Evolutionary conservation across 2,888 invertebrate genomes (phyloP).

Genomic region (Brachycybe producta): DNA sequence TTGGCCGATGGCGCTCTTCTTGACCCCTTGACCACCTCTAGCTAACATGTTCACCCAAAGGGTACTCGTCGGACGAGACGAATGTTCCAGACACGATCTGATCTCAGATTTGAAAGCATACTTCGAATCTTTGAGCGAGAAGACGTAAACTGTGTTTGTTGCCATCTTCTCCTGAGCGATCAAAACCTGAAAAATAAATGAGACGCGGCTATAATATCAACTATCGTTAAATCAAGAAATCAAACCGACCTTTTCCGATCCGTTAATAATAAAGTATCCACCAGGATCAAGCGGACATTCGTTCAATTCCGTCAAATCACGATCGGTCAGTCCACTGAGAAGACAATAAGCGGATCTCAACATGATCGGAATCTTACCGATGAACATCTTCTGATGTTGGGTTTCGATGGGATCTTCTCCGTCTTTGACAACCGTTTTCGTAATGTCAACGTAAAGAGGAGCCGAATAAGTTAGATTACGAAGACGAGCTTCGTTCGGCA

Average conservation of each 20-base stretch:
- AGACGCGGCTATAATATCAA: neutral
- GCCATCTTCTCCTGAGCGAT: conserved; percentile 99
- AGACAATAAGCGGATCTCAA: conserved; percentile 93
- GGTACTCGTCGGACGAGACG: conserved; percentile 87
- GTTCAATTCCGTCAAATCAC: conserved; percentile 97
- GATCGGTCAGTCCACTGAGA: conserved; percentile 84
- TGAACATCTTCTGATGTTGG: conserved; percentile 54
- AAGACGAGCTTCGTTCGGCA: conserved; percentile 97
- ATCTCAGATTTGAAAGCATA: conserved; percentile 98
- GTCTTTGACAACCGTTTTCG: conserved; percentile 86
- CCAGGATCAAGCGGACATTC: conserved; percentile 99
- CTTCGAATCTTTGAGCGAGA: conserved; percentile 98
- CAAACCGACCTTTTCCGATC: conserved; percentile 71
- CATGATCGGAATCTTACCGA: conserved; percentile 97
- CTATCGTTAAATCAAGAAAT: neutral
- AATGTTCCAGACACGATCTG: conserved; percentile 80
- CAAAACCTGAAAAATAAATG: conserved; percentile 44
- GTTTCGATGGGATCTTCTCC: conserved; percentile 74
- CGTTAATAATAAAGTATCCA: conserved; percentile 99
- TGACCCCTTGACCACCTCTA: conserved; percentile 89
- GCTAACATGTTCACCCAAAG: conserved; percentile 99
- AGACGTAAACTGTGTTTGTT: conserved; percentile 98
- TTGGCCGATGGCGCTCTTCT: conserved; percentile 97
- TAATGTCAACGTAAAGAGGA: conserved; percentile 96
- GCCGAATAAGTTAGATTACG: conserved; percentile 91